Conservation (phyloP, 1,140 invertebrate species). For the Probaryconus sp. region DNA sequence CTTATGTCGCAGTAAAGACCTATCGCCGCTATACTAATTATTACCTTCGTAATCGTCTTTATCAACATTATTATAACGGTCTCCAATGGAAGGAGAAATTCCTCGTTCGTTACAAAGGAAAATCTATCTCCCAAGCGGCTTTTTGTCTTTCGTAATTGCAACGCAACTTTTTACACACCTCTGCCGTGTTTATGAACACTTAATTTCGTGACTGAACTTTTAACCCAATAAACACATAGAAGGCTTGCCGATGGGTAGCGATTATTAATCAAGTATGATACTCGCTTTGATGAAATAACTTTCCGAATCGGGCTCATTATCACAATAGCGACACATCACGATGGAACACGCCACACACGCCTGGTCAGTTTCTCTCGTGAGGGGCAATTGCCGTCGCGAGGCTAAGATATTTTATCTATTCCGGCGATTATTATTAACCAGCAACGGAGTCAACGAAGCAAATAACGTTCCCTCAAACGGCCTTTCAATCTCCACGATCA, state of each 20-base stretch:
- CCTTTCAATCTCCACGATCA: constrained; percentile 74
- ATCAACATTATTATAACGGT: too few species aligned
- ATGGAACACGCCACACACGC: constrained; percentile 25
- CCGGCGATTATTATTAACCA: constrained; percentile 45
- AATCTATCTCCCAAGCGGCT: constrained; percentile 36
- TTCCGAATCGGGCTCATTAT: constrained; percentile 50
- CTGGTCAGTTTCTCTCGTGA: constrained; percentile 14
- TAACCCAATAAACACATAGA: constrained; percentile 50
- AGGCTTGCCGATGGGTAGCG: background rate
- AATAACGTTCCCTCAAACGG: constrained; percentile 57
- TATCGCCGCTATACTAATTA: too few species aligned
- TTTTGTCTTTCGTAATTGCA: constrained; percentile 36
- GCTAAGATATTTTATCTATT: constrained; percentile 32
- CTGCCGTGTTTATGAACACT: constrained; percentile 34
- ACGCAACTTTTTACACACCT: constrained; percentile 54
- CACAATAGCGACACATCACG: constrained; percentile 10
- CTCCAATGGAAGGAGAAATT: too few species aligned
- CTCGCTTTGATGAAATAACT: constrained; percentile 29
- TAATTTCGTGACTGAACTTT: constrained; percentile 46
- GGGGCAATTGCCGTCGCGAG: constrained; percentile 26
- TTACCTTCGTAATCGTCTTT: too few species aligned
- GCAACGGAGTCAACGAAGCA: constrained; percentile 3
- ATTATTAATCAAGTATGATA: constrained; percentile 48
- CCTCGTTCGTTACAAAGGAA: constrained; percentile 33
- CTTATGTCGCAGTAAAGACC: too few species aligned